Percentiles rank a stretch among this genome's conserved stretches.
Conservation (phyloP, 2,888 invertebrate genomes). For the Cataglyphis rosenhaueri region DNA sequence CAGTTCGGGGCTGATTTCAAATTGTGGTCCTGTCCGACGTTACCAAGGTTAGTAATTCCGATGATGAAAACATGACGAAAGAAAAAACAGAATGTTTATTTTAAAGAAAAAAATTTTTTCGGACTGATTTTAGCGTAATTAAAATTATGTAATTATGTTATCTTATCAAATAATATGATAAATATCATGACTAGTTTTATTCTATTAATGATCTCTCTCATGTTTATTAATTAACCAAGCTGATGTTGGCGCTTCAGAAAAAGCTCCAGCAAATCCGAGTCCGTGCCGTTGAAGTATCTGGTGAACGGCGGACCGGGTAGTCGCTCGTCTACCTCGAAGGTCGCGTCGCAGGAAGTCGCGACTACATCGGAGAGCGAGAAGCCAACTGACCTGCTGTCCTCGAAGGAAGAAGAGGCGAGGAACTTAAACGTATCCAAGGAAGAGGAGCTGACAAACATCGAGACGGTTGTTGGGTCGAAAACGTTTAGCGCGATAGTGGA, state of each 20-base stretch:
- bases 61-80: neutral
- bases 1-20: conserved; percentile 88
- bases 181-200: neutral
- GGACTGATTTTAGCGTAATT: neutral
- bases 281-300: conserved; percentile 80
- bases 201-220: neutral
- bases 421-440: conserved; percentile 35
- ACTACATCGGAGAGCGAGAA: conserved; percentile 53
- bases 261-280: conserved; percentile 72
- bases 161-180: neutral
- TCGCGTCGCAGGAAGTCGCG: conserved; percentile 51
- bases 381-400: conserved; percentile 29
- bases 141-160: neutral
- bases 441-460: conserved; percentile 25
- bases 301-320: conserved; percentile 82
- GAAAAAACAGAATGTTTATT: neutral
- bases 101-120: neutral
- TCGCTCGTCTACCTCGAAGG: conserved; percentile 73
- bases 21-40: conserved; percentile 87
- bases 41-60: conserved; percentile 77
- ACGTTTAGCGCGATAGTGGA: conserved; percentile 63
- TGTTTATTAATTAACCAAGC: neutral
- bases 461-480: conserved; percentile 58
- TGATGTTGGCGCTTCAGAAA: conserved; percentile 51
- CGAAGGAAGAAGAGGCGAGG: conserved; percentile 54